Conservation (phyloP, 2,113 vertebrate species). For the Tupaia chinensis region DNA sequence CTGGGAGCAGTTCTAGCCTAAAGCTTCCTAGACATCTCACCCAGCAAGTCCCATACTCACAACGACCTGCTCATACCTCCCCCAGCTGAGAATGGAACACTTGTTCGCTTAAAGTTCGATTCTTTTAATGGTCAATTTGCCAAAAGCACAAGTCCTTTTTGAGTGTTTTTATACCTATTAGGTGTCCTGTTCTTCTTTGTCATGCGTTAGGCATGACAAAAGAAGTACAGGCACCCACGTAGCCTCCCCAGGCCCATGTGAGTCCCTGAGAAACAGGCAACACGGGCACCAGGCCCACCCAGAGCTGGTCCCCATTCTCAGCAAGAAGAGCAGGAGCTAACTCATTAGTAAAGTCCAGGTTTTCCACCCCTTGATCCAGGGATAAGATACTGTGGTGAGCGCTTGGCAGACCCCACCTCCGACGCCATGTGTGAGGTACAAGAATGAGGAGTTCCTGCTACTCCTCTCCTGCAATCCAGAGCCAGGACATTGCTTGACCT, state of each 20-base stretch:
- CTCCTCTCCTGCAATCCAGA: background rate
- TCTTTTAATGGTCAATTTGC: no score
- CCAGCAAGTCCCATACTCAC: background rate
- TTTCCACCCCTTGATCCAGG: conserved; percentile 1
- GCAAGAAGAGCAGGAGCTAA: conserved; percentile 4
- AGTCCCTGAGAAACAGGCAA: conserved; percentile 79
- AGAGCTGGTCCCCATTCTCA: background rate
- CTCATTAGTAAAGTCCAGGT: background rate
- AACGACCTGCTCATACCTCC: background rate
- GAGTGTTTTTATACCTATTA: no score
- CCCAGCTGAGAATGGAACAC: conserved; percentile 25
- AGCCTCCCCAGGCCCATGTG: conserved; percentile 4
- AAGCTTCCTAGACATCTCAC: background rate
- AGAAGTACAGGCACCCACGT: background rate
- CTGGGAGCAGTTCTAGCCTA: background rate
- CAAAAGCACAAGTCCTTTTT: no score
- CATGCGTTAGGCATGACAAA: no score
- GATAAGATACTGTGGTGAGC: background rate
- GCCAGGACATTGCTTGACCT: background rate
- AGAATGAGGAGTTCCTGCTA: background rate
- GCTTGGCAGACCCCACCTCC: background rate
- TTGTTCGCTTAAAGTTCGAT: no score
- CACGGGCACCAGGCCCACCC: conserved; percentile 11
- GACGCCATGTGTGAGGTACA: background rate
- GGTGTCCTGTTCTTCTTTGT: no score